phyloP scores from a whole-genome alignment of 2,797 vertebrate species.

The Oreonectes daqikongensis region DNA sequence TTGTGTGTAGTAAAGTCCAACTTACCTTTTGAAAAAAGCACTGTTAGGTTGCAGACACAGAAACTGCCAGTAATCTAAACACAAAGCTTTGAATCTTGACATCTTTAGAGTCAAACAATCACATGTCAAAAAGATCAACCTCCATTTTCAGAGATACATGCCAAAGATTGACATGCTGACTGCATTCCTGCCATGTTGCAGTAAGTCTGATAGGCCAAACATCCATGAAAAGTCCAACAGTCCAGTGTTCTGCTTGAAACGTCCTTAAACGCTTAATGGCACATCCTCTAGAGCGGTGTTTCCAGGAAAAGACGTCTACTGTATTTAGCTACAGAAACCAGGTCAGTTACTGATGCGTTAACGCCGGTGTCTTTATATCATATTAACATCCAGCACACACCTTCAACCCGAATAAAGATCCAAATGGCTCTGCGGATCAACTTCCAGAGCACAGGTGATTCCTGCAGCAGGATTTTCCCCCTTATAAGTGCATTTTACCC shows the following conservation, averaged over 20 bases:
- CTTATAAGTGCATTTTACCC: conserved; percentile 45
- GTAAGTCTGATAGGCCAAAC: background rate
- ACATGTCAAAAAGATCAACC: conserved; percentile 15
- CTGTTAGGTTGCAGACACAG: conserved; percentile 92
- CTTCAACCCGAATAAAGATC: background rate
- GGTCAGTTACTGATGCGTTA: conserved; percentile 66
- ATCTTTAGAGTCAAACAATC: conserved; percentile 73
- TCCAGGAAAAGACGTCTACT: background rate
- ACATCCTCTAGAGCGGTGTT: background rate
- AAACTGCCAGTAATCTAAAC: conserved; percentile 98
- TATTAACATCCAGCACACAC: background rate
- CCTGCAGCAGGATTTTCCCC: conserved; percentile 55
- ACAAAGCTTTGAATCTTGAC: conserved; percentile 96
- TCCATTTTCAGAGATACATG: background rate
- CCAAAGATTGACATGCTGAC: background rate
- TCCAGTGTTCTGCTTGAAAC: background rate
- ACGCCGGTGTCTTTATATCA: conserved; percentile 5
- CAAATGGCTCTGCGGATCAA: background rate
- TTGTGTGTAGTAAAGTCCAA: background rate
- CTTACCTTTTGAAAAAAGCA: conserved; percentile 94
- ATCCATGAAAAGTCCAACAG: background rate
- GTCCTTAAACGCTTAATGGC: background rate
- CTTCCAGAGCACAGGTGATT: conserved; percentile 1
- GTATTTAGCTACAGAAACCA: conserved; percentile 64
- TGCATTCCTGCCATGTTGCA: background rate